Percentiles rank a stretch among this genome's conserved stretches.
Conservation (phyloP, 2,888 invertebrate genomes). For the Pyrrhosoma nymphula region DNA sequence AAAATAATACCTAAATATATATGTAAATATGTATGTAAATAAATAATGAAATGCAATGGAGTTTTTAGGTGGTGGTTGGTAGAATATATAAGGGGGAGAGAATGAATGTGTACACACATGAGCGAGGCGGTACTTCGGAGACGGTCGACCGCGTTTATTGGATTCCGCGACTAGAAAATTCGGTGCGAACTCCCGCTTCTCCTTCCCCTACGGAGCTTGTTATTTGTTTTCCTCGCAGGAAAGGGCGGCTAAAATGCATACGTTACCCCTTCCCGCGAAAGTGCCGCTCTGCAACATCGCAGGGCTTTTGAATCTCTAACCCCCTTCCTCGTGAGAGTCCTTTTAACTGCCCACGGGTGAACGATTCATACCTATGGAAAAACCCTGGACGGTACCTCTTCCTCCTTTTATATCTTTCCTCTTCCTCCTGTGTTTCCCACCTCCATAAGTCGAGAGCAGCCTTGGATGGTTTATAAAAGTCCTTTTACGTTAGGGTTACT, state of each 20-base stretch:
- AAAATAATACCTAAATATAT: no score
- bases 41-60: no score
- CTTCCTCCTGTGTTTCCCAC: neutral
- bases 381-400: neutral
- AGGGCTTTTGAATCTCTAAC: neutral
- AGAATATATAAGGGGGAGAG: neutral
- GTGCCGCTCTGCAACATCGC: neutral
- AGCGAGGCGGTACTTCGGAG: neutral
- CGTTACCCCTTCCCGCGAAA: neutral
- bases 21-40: no score
- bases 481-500: no score
- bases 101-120: neutral
- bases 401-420: neutral
- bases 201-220: neutral
- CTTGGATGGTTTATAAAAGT: no score
- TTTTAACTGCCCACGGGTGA: constrained; percentile 27
- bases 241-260: neutral
- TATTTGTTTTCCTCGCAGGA: neutral
- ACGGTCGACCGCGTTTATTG: constrained; percentile 5
- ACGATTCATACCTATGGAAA: neutral
- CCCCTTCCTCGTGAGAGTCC: neutral
- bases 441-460: no score
- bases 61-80: no score
- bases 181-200: neutral
- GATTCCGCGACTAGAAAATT: constrained; percentile 19